Conservation (phyloP, 2,888 invertebrate genomes). For the Argynnis bischoffii region DNA sequence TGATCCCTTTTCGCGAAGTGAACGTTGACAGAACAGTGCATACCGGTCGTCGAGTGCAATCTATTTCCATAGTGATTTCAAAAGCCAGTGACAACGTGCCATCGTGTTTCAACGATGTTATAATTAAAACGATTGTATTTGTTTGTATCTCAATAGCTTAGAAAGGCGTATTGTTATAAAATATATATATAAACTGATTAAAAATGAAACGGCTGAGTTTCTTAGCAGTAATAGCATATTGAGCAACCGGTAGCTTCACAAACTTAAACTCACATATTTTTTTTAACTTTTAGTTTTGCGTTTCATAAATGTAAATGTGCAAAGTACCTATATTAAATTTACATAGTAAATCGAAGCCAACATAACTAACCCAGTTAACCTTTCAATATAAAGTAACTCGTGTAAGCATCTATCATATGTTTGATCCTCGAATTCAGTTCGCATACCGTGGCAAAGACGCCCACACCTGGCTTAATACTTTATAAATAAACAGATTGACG, state of each 20-base stretch:
- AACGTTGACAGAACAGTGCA: slow-evolving; percentile 26
- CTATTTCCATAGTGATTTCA: slow-evolving; percentile 32
- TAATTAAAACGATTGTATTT: background rate
- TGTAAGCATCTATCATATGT: slow-evolving; percentile 16
- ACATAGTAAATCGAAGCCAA: background rate
- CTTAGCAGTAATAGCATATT: no score
- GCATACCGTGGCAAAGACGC: slow-evolving; percentile 4
- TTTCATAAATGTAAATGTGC: no score
- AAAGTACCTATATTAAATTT: no score
- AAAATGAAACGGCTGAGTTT: no score
- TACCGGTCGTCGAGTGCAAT: slow-evolving; percentile 28
- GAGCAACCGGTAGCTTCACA: no score
- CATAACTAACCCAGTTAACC: slow-evolving; percentile 14
- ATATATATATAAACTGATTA: no score
- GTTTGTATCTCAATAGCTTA: no score
- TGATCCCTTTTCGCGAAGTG: slow-evolving; percentile 28
- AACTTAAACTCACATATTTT: no score
- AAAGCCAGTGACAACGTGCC: slow-evolving; percentile 7
- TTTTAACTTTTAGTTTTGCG: no score
- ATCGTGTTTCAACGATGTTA: background rate
- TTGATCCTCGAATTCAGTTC: slow-evolving; percentile 17
- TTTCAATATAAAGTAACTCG: slow-evolving; percentile 11
- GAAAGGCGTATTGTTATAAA: no score
- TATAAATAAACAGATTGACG: slow-evolving; percentile 18
- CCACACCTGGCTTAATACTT: slow-evolving; percentile 20